phyloP scores from a whole-genome alignment of 1,140 invertebrate species.

The Leptinotarsa lineolata region DNA sequence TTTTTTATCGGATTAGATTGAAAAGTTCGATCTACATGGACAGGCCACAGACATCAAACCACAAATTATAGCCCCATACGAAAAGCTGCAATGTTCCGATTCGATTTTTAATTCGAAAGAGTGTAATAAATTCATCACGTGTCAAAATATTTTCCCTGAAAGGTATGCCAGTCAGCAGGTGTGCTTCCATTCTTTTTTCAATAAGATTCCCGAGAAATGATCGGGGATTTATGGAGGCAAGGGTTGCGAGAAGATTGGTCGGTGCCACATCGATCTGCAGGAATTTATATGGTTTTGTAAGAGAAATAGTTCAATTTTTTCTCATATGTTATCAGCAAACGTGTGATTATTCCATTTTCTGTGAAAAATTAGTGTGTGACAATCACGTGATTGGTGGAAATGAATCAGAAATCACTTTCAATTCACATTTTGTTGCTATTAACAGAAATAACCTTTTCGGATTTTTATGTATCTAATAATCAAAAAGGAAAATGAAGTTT shows the following conservation, averaged over 20 bases:
- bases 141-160: constrained; percentile 19
- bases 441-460: no score
- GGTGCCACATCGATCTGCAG: no score
- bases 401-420: no score
- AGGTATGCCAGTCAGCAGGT: not conserved
- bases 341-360: no score
- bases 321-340: no score
- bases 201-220: not conserved
- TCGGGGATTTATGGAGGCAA: not conserved
- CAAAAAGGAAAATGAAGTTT: no score
- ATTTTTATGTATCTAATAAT: no score
- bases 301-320: no score
- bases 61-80: constrained; percentile 26
- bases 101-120: constrained; percentile 27
- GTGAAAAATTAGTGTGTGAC: no score
- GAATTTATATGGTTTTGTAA: no score
- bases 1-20: constrained; percentile 25
- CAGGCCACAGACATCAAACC: constrained; percentile 25
- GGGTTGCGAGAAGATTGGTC: not conserved
- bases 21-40: constrained; percentile 29
- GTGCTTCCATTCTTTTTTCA: not conserved
- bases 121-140: constrained; percentile 27
- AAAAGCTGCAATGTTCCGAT: constrained; percentile 13
- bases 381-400: no score
- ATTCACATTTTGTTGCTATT: no score